phyloP scores from a whole-genome alignment of 2,888 invertebrate genomes.

The Fabriciana adippe region DNA sequence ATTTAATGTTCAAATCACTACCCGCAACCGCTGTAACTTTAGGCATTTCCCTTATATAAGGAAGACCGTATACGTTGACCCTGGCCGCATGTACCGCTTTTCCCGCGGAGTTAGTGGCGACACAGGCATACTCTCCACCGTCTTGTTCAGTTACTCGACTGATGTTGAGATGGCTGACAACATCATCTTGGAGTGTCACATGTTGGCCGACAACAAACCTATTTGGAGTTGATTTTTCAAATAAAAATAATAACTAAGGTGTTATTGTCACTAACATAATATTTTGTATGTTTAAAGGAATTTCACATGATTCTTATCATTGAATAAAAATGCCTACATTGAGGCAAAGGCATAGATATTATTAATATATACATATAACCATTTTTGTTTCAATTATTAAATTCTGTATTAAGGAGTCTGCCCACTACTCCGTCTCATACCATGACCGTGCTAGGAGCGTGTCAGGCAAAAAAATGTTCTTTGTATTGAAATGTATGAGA shows the following conservation, averaged over 20 bases:
- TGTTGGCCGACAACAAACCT: conserved; percentile 95
- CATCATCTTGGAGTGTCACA: conserved; percentile 95
- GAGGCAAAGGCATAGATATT: too few species aligned
- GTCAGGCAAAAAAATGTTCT: too few species aligned
- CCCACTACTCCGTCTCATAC: too few species aligned
- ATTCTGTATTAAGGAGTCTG: too few species aligned
- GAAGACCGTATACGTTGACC: conserved; percentile 93
- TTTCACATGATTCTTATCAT: too few species aligned
- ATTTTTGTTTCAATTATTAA: too few species aligned
- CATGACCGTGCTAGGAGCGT: too few species aligned
- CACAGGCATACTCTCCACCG: conserved; percentile 94
- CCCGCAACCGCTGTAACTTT: conserved; percentile 94
- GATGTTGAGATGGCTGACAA: conserved; percentile 95
- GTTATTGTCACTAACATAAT: not conserved
- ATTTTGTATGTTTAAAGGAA: not conserved
- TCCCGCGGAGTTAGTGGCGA: conserved; percentile 91
- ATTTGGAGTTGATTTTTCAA: conserved; percentile 16
- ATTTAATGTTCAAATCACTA: conserved; percentile 91
- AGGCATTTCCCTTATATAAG: conserved; percentile 93
- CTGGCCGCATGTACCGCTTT: conserved; percentile 91
- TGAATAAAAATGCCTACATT: too few species aligned
- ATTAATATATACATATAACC: too few species aligned
- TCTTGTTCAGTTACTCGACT: conserved; percentile 93
- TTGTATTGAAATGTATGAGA: too few species aligned
- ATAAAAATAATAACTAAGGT: not conserved